These are phyloP conservation scores for Dicerorhinus sumatrensis DNA, from an alignment of 2,113 vertebrate genomes.

Conservation along the genomic window DNA sequence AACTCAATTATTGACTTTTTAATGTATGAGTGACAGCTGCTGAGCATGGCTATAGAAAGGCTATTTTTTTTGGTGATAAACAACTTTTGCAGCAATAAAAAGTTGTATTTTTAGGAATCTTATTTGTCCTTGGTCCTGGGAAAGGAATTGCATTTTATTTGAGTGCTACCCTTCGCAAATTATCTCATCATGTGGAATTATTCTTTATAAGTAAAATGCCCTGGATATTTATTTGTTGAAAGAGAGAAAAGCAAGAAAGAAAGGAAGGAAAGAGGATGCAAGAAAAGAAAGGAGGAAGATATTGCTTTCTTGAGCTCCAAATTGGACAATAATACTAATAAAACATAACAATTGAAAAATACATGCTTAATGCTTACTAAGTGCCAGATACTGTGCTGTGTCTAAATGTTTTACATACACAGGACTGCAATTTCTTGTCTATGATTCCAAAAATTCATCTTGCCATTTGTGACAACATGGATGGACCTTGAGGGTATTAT, in stretches of 20 bases:
- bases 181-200: background rate
- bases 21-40: background rate
- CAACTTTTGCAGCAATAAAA: background rate
- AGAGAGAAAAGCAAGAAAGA: background rate
- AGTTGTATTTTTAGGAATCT: background rate
- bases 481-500: too few species aligned
- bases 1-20: background rate
- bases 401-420: background rate
- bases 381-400: background rate
- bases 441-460: background rate
- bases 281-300: background rate
- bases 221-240: slow-evolving; percentile 1
- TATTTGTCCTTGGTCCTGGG: background rate
- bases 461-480: too few species aligned
- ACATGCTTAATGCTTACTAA: background rate
- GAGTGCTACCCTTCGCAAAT: background rate
- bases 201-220: background rate
- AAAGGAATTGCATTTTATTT: background rate
- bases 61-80: background rate
- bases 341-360: background rate
- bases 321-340: background rate
- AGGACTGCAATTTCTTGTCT: background rate
- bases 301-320: background rate
- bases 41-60: background rate
- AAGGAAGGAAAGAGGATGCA: background rate